Evolutionary conservation across 2,888 invertebrate genomes (phyloP), one percentile per base, ranked within the genome.

Genomic region (Galerucella calmariensis): DNA sequence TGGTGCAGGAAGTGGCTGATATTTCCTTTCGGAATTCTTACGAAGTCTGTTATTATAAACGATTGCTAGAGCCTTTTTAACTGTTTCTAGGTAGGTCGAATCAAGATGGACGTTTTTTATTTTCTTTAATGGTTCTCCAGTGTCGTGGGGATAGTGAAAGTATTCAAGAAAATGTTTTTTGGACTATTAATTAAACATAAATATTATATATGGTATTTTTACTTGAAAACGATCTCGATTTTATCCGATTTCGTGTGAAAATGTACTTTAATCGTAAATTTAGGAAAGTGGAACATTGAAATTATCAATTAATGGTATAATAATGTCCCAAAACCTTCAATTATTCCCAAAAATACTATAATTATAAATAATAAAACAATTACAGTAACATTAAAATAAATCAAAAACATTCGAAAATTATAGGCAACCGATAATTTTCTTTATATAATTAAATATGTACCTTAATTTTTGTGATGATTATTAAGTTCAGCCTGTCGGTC

Each of bases 41-140:
- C 78, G 80, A 81, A 78, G 81, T 81, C 81, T 80, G 81, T 82
- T 83, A 82, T 83, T 83, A 82, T 83, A 81, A 82, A 80, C 80
- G 81, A 81, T 82, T 82, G 81, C 79, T 56, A 78, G 80, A 74
- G 80, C 79, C 77, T 67, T 76, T 74, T 65, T 53, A 79, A 70
- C 62, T 74, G 63, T 79, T 80, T 76, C 35, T 41, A 41, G 35
- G 62, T 78, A 75, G 77, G 76, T 78, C 80, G 83, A 83, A 83
- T 84, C 83, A 82, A 83, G 83, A 84, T 83, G 83, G 82, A 84
- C 83, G 82, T 81, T 82, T 81, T 53, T 41, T 41, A 41, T 75
- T 79, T 78, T 67, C 51, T 73, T 62, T 72, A 62, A 69, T 69
- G 46, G 62, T 48, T 62, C 58, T 27, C 41, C 61, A 48, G 69